Evolutionary conservation across 2,797 vertebrate genomes (phyloP), one percentile per base, ranked within the genome.

Genomic region (Cryptoprocta ferox): DNA sequence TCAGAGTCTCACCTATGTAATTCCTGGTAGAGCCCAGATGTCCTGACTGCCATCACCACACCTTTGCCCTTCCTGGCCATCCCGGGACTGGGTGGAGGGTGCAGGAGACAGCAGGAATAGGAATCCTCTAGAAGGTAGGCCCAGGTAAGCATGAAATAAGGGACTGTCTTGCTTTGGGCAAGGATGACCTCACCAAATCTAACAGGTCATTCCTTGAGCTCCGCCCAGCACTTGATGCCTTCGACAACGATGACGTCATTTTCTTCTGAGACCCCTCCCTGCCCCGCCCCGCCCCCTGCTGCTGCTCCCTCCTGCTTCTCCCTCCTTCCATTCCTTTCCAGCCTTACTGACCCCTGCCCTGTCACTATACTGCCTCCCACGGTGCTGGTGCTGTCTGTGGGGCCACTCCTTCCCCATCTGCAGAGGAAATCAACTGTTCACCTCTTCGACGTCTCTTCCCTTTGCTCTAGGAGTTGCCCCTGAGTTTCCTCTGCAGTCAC

Each of bases 241-340:
- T 2, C 0, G 37, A 19, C 26, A 10, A n/a, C n/a, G n/a, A n/a
- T n/a, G n/a, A n/a, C n/a, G n/a, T 35, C 19, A 0, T 30, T 28
- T 32, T n/a, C 45, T 26, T 26, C 80, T n/a, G 28, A 16, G 59
- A 39, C 19, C 6, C 37, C 28, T 14, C 12, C 12, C n/a, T n/a
- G 2, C 48, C 48, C 50, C 15, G 15, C 24, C n/a, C 18, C 63
- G 30, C 32, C 4, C 71, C 48, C 42, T 1, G 21, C 24, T 6
- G n/a, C 30, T 2, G 79, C 68, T 39, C 68, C 30, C 4, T 26
- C 50, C 37, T 1, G 4, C 50, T 6, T 65, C 75, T 11, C 70
- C 56, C 24, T 78, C 42, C 48, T 19, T 26, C 3, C 0, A 9
- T 14, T 59, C 68, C 56, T 13, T 18, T 35, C 26, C 37, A 26